Evolutionary conservation across 2,113 vertebrate species (phyloP), one percentile per base, ranked within the genome.

Genomic region (Ophiodon elongatus): DNA sequence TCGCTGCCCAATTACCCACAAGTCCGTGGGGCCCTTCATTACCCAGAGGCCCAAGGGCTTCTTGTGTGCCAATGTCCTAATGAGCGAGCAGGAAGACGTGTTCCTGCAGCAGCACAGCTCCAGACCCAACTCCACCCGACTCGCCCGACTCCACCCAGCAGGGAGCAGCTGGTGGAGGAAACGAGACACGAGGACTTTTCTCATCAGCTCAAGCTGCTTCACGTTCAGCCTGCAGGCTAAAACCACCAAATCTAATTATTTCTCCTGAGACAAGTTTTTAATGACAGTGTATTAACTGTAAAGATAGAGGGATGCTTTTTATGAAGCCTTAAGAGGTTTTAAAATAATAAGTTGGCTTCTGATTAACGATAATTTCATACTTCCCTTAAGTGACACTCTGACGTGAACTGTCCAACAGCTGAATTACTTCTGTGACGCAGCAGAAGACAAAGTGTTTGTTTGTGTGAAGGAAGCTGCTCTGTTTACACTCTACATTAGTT

Each of bases 1-100:
- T 73, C 79, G 90, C 92, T 91, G 92, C 92, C 94, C 94, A 95
- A 95, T 95, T 95, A 95, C 92, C 94, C 84, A 89, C 73, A 88
- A 90, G 87, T 93, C 94, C 79, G 73, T 43, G 84, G 92, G 92
- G 90, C 85, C 92, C 85, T 92, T 92, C 85, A 84, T 94, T 93
- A 94, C 92, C 93, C 93, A 91, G 84, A 91, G 92, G 91, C 92
- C 93, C 92, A 81, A 67, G 90, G 91, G 89, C 91, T 93, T 83
- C 79, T 64, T 25, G 83, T 77, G 88, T 88, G 89, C 92, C 89
- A 86, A 35, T 29, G 85, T 93, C 89, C 88, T 94, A 93, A 94
- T 93, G 93, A 93, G 94, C 83, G 23, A 47, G 81, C 68, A 79
- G 82, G 23, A 76, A 85, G 81, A 86, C 79, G 79, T 62, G 78